phyloP scores from a whole-genome alignment of 2,888 invertebrate genomes.

The Scaptomyza reducta region DNA sequence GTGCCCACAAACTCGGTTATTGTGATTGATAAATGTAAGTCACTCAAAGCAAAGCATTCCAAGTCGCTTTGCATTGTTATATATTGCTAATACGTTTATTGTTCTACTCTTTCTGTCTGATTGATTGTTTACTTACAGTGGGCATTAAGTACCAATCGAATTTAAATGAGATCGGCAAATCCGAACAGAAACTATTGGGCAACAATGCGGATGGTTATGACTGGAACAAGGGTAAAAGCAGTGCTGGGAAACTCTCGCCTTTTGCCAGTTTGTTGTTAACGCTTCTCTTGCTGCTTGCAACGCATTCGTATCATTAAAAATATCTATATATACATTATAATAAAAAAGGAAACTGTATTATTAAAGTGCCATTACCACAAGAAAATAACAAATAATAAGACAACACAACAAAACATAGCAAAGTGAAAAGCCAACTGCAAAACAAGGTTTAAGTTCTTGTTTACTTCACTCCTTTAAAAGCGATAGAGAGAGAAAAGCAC shows the following conservation, averaged over 20 bases:
- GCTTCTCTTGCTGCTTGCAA: conserved; percentile 36
- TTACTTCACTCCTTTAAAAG: conserved; percentile 13
- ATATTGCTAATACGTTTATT: conserved; percentile 1
- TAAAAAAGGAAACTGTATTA: conserved; percentile 43
- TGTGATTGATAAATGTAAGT: conserved; percentile 86
- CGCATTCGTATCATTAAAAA: conserved; percentile 36
- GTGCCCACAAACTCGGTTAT: conserved; percentile 88
- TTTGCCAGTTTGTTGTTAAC: conserved; percentile 36
- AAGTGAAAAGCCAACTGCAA: conserved; percentile 4
- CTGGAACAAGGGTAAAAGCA: conserved; percentile 81
- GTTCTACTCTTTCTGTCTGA: conserved; percentile 37
- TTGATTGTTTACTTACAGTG: conserved; percentile 84
- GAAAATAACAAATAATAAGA: conserved; percentile 12
- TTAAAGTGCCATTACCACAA: conserved; percentile 70
- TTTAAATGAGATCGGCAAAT: conserved; percentile 92
- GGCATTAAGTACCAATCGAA: conserved; percentile 90
- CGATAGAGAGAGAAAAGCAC: background rate
- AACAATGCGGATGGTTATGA: conserved; percentile 82
- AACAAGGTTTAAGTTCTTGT: background rate
- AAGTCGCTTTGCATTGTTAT: background rate
- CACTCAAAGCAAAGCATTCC: conserved; percentile 14
- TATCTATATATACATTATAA: background rate
- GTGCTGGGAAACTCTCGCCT: conserved; percentile 14
- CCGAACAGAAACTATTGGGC: conserved; percentile 89
- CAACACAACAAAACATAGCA: conserved; percentile 15